Percentiles rank a stretch among this genome's conserved stretches.
phyloP scores from a whole-genome alignment of 2,888 invertebrate species.

The Eueremaeus valkanovi region DNA sequence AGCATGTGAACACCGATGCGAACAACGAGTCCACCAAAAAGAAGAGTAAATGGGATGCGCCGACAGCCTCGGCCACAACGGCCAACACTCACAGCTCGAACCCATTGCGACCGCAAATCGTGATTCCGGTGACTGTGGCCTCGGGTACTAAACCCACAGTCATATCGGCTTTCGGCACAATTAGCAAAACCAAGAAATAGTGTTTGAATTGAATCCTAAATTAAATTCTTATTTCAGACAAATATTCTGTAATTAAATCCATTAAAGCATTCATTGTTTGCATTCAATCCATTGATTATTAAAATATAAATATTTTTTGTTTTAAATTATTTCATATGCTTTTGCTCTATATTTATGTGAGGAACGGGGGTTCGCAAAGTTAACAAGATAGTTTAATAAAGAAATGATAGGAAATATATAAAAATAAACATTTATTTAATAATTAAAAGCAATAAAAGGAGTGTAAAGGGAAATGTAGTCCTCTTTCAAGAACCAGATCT shows the following conservation, averaged over 20 bases:
- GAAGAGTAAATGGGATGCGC: conserved; percentile 80
- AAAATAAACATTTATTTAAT: too few species aligned
- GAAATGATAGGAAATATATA: too few species aligned
- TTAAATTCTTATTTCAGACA: not conserved
- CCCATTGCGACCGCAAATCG: conserved; percentile 57
- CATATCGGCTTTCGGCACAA: conserved; percentile 85
- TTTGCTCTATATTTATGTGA: too few species aligned
- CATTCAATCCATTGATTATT: too few species aligned
- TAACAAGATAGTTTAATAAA: too few species aligned
- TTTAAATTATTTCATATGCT: too few species aligned
- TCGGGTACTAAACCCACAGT: conserved; percentile 88
- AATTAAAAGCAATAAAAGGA: too few species aligned
- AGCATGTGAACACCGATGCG: conserved; percentile 44
- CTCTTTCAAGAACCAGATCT: too few species aligned
- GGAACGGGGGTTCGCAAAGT: too few species aligned
- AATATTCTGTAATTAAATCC: not conserved
- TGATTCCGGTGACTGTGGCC: conserved; percentile 66
- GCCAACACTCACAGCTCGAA: not conserved
- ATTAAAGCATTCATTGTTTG: too few species aligned
- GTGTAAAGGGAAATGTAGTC: too few species aligned
- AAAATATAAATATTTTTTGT: too few species aligned
- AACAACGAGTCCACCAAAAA: conserved; percentile 53
- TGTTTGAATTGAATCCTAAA: not conserved
- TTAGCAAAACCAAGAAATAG: conserved; percentile 61
- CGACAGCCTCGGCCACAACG: conserved; percentile 46